Evolutionary conservation across 2,888 invertebrate genomes (phyloP).

Genomic region (Empis stercorea): DNA sequence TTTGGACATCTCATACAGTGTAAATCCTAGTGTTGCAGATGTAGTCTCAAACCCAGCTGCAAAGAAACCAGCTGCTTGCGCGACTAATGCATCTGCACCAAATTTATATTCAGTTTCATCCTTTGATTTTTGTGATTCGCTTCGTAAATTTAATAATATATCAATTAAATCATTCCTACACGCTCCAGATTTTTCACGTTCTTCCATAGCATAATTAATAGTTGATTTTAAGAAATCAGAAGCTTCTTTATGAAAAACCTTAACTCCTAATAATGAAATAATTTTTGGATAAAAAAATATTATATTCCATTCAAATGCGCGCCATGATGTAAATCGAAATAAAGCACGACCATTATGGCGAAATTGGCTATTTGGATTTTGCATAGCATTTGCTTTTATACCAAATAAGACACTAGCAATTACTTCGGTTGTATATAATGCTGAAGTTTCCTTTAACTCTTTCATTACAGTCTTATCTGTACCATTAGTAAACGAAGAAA

Average conservation of each 20-base stretch:
- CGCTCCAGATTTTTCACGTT: slow-evolving; percentile 30
- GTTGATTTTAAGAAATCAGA: slow-evolving; percentile 20
- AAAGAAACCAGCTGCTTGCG: slow-evolving; percentile 31
- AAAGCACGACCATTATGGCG: slow-evolving; percentile 16
- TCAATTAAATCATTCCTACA: slow-evolving; percentile 40
- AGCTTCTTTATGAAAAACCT: slow-evolving; percentile 11
- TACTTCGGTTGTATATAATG: slow-evolving; percentile 28
- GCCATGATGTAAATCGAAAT: no score
- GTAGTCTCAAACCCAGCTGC: slow-evolving; percentile 33
- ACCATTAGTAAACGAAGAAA: slow-evolving; percentile 6
- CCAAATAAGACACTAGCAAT: slow-evolving; percentile 32
- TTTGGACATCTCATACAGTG: slow-evolving; percentile 32
- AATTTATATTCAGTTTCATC: slow-evolving; percentile 16
- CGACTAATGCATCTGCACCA: slow-evolving; percentile 25
- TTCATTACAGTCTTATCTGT: slow-evolving; percentile 5
- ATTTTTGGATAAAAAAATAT: slow-evolving; percentile 25
- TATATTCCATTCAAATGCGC: no score
- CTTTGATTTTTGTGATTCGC: slow-evolving; percentile 17
- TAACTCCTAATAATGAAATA: slow-evolving; percentile 19
- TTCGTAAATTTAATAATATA: slow-evolving; percentile 34
- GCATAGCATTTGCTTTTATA: slow-evolving; percentile 25
- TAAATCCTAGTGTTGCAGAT: slow-evolving; percentile 36
- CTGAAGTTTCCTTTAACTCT: slow-evolving; percentile 24
- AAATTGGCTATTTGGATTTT: slow-evolving; percentile 28
- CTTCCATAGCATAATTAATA: slow-evolving; percentile 31